Evolutionary conservation across 2,888 invertebrate species (phyloP), one percentile per base, ranked within the genome.

Genomic region (Lasioglossum malachurum): DNA sequence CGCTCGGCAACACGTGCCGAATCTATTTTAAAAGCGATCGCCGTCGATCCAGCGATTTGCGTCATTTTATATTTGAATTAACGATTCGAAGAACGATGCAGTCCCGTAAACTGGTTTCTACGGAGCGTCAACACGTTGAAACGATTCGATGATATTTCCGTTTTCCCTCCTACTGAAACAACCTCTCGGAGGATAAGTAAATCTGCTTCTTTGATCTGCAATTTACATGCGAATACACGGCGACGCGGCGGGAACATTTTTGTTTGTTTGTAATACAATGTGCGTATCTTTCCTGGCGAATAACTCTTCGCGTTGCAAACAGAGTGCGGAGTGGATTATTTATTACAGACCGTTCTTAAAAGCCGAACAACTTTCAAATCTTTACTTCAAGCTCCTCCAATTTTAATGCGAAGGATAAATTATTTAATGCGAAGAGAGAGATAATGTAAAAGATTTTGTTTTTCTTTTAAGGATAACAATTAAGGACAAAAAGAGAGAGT

Each of bases 41-140:
- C 69, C 75, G 75, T 77, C 83, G 77, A 84, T 78, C 67, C 67
- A n/a, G 69, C 83, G 84, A 23, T 84, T 83, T 84, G 60, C 80
- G 80, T 84, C 75, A 86, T 77, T 77, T 84, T 77, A 67, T 73
- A 77, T 77, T 77, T 74, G 75, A 84, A 78, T 78, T 57, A 31
- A 41, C 12, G 78, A 83, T 78, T 83, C 83, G 69, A 0, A 57
- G 84, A 75, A 83, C 60, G 75, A 72, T 69, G 78, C 53, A 44
- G 69, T 69, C 74, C 69, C 84, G 31, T 57, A 74, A 83, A 83
- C 60, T 46, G 60, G 69, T 64, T 64, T 82, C 75, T 67, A 72
- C 75, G 81, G 71, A 49, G 41, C n/a, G 23, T 23, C 35, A 23
- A 69, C 35, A 69, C 67, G 23, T 35, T 35, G 35, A 38, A 38